phyloP scores from a whole-genome alignment of 2,888 invertebrate genomes.

The Nipponacmea schrenckii region DNA sequence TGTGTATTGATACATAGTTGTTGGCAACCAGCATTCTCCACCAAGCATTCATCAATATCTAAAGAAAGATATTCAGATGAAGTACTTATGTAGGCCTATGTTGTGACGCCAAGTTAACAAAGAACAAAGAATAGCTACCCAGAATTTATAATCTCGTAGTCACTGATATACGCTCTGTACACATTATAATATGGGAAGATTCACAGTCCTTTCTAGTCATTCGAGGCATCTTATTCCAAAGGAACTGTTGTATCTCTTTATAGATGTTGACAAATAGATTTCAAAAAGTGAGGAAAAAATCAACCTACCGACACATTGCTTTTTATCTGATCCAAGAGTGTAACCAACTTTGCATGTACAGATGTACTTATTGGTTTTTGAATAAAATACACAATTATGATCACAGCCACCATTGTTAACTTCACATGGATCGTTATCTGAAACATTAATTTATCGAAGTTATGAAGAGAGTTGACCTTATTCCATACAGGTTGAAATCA shows the following conservation, averaged over 20 bases:
- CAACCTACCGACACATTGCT: conserved; percentile 36
- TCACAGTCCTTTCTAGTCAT: too few species aligned
- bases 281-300: too few species aligned
- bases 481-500: too few species aligned
- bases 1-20: conserved; percentile 49
- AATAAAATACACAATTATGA: conserved; percentile 42
- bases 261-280: too few species aligned
- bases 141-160: too few species aligned
- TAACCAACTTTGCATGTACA: conserved; percentile 48
- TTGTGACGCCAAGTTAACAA: background rate
- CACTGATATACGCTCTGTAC: too few species aligned
- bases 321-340: conserved; percentile 29
- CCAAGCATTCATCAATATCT: conserved; percentile 52
- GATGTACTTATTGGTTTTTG: conserved; percentile 24
- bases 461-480: too few species aligned
- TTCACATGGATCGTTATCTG: conserved; percentile 40
- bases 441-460: too few species aligned
- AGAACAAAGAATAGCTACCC: background rate
- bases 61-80: conserved; percentile 5
- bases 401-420: conserved; percentile 49
- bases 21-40: conserved; percentile 52
- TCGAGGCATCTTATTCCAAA: too few species aligned
- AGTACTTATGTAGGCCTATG: background rate
- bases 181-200: too few species aligned
- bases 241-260: too few species aligned